phyloP scores from a whole-genome alignment of 2,113 vertebrate species.

The Arizona elegans region DNA sequence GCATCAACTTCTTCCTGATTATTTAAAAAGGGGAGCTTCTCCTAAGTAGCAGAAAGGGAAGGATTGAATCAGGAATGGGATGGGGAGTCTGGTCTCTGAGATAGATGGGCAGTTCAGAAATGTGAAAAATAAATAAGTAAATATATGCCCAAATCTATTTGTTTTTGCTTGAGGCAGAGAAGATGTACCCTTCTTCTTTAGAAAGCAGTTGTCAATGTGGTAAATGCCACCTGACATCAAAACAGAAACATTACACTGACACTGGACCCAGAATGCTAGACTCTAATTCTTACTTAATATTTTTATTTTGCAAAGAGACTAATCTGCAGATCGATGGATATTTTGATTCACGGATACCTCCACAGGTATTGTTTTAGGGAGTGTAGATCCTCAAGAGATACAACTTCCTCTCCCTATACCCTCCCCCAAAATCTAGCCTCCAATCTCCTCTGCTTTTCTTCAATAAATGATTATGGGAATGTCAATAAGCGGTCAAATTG shows the following conservation, averaged over 20 bases:
- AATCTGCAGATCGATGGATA: not conserved
- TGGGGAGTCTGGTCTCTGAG: not conserved
- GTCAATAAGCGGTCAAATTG: not conserved
- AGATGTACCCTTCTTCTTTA: not conserved
- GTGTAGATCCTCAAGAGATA: not conserved
- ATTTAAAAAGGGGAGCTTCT: not conserved
- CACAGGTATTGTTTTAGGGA: not conserved
- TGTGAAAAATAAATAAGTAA: not conserved
- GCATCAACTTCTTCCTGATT: not conserved
- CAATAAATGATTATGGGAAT: not conserved
- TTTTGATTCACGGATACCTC: not conserved
- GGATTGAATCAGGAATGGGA: not conserved
- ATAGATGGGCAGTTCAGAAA: not conserved
- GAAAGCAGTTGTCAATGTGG: not conserved
- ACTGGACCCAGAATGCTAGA: not conserved
- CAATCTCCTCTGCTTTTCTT: not conserved
- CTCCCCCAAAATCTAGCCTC: not conserved
- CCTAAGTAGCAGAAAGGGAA: not conserved
- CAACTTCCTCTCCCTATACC: not conserved
- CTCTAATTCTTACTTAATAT: not conserved
- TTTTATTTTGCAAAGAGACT: not conserved
- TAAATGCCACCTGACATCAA: not conserved
- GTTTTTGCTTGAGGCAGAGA: not conserved
- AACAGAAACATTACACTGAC: not conserved
- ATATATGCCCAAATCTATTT: not conserved